Percentiles rank a stretch among this genome's conserved stretches.
These are phyloP conservation scores for Stegodyphus dumicola DNA, from an alignment of 1,140 invertebrate genomes.

Conservation along the genomic window DNA sequence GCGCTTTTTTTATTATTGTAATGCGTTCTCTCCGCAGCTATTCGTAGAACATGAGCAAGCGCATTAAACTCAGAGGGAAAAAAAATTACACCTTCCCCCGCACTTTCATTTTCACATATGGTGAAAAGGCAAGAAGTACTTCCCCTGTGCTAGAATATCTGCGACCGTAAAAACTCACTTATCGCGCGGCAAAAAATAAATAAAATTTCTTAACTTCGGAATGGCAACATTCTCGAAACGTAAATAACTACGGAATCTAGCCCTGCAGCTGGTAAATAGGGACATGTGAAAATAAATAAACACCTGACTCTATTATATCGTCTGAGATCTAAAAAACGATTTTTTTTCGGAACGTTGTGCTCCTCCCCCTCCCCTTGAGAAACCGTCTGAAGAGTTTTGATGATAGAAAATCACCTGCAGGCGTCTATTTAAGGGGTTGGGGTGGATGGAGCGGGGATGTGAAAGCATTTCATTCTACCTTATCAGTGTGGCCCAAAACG, in stretches of 20 bases:
- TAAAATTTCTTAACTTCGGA: constrained; percentile 30
- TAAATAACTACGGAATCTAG: constrained; percentile 61
- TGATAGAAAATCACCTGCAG: constrained; percentile 51
- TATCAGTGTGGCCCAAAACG: constrained; percentile 56
- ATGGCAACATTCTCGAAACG: constrained; percentile 46
- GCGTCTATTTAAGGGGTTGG: constrained; percentile 44
- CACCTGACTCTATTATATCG: constrained; percentile 52
- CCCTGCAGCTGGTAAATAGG: constrained; percentile 55
- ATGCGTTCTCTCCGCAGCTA: not conserved
- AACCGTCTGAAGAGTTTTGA: constrained; percentile 46
- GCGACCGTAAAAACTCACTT: constrained; percentile 56
- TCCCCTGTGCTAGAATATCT: constrained; percentile 3
- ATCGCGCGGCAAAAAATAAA: constrained; percentile 26
- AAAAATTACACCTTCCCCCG: not conserved
- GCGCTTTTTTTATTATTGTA: not conserved
- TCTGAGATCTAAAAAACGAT: constrained; percentile 40
- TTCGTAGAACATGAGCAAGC: not conserved
- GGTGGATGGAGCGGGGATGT: not conserved
- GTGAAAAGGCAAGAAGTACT: not conserved
- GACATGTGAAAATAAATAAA: constrained; percentile 55
- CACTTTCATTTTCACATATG: constrained; percentile 27
- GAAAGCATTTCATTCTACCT: constrained; percentile 50
- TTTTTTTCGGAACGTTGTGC: constrained; percentile 10
- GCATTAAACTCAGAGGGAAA: not conserved
- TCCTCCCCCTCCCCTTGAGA: not conserved